These are phyloP conservation scores for Stenodera caucasica DNA, from an alignment of 2,888 invertebrate genomes.

Conservation along the genomic window DNA sequence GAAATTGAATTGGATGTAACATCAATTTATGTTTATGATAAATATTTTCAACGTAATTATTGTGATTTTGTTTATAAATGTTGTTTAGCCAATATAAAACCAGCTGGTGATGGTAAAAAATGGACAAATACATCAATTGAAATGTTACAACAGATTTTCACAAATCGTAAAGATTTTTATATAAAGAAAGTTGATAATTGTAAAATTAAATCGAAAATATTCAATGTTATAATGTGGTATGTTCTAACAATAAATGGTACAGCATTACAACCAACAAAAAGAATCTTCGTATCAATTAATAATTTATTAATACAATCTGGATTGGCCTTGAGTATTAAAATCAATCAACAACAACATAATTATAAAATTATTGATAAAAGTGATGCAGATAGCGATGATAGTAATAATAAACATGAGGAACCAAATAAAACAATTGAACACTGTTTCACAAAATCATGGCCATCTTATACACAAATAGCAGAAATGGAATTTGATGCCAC, in stretches of 20 bases:
- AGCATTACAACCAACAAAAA: constrained; percentile 66
- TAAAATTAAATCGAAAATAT: constrained; percentile 46
- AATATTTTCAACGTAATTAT: constrained; percentile 56
- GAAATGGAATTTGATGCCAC: constrained; percentile 61
- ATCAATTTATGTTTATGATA: constrained; percentile 46
- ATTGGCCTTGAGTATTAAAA: constrained; percentile 36
- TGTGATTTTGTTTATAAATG: constrained; percentile 67
- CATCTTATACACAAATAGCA: constrained; percentile 59
- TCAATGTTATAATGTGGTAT: constrained; percentile 66
- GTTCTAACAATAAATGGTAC: constrained; percentile 63
- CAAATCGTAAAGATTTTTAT: constrained; percentile 58
- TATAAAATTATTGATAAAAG: constrained; percentile 1
- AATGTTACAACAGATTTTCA: constrained; percentile 58
- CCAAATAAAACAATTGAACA: constrained; percentile 9
- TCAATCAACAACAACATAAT: neutral
- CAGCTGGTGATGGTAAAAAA: constrained; percentile 64
- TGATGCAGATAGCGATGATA: neutral
- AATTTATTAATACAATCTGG: constrained; percentile 68
- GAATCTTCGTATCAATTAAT: constrained; percentile 69
- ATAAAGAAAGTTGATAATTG: constrained; percentile 60
- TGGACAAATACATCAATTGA: constrained; percentile 68
- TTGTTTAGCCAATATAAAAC: constrained; percentile 68
- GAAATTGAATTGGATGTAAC: constrained; percentile 57
- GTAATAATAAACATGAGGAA: constrained; percentile 25
- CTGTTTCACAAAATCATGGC: constrained; percentile 57